Percentiles rank a stretch among this genome's conserved stretches.
Evolutionary conservation across 2,797 vertebrate genomes (phyloP).

Genomic region (Sciaenops ocellatus): DNA sequence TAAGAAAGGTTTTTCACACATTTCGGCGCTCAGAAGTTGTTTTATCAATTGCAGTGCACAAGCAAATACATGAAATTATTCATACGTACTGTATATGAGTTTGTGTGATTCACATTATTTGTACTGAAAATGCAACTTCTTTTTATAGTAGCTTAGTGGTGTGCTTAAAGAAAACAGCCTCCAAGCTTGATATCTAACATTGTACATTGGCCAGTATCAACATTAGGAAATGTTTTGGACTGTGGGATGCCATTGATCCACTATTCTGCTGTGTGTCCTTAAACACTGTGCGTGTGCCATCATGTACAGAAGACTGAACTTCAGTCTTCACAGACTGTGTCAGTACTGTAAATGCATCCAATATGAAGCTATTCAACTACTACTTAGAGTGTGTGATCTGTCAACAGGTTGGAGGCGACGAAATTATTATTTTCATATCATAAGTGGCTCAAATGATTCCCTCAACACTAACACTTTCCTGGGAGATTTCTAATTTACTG

Average conservation of each 20-base stretch:
- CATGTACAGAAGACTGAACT: conserved; percentile 19
- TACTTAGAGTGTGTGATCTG: not conserved
- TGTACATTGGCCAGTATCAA: not conserved
- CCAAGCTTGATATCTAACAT: not conserved
- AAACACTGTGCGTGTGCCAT: conserved; percentile 19
- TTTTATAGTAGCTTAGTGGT: not conserved
- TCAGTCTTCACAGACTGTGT: not conserved
- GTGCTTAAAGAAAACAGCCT: not conserved
- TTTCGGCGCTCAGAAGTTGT: conserved; percentile 14
- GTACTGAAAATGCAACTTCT: too few relatives aligned
- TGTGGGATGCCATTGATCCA: conserved; percentile 3
- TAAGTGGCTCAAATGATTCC: not conserved
- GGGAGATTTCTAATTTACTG: not conserved
- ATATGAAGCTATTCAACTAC: not conserved
- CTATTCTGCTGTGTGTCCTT: conserved; percentile 15
- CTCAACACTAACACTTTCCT: not conserved
- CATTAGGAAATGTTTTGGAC: conserved; percentile 10
- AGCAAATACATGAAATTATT: conserved; percentile 10
- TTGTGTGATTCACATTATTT: conserved; percentile 4
- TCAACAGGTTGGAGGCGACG: not conserved
- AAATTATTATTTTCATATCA: not conserved
- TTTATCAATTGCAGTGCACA: not conserved
- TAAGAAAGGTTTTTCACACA: conserved; percentile 23
- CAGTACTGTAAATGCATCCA: conserved; percentile 2
- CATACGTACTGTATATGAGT: not conserved